phyloP scores from a whole-genome alignment of 53 echinoderm and acorn worm genomes.

The Holothuria scabra region DNA sequence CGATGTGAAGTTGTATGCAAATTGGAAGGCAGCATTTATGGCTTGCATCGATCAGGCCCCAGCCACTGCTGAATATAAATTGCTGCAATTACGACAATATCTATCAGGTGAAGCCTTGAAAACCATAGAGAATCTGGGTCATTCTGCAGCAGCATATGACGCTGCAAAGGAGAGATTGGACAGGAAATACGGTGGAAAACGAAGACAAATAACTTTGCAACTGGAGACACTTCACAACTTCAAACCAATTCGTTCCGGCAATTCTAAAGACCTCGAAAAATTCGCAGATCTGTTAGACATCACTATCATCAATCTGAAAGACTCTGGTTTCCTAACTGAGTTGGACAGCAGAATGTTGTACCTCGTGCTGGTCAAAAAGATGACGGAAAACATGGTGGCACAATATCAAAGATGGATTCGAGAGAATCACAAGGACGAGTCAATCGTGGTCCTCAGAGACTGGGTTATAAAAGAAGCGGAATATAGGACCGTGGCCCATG shows the following conservation, averaged over 20 bases:
- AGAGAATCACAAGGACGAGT: no score
- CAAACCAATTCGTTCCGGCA: constrained; percentile 1
- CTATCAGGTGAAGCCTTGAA: background rate
- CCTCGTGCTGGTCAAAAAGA: background rate
- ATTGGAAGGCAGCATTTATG: constrained; percentile 17
- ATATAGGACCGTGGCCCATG: no score
- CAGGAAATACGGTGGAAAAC: constrained; percentile 29
- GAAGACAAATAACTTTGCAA: background rate
- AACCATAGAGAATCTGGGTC: no score
- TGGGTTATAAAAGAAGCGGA: no score
- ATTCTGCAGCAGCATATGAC: no score
- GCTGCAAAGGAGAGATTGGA: constrained; percentile 17
- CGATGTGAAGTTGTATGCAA: background rate
- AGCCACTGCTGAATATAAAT: no score
- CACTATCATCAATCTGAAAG: constrained; percentile 22
- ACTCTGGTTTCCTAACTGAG: background rate
- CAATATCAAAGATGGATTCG: no score
- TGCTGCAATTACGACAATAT: background rate
- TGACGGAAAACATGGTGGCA: background rate
- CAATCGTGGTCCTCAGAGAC: no score
- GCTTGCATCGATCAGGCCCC: background rate
- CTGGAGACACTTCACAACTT: constrained; percentile 23
- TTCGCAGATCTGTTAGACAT: constrained; percentile 41
- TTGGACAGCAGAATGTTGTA: background rate
- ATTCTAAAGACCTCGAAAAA: constrained; percentile 25